Evolutionary conservation across 2,797 vertebrate species (phyloP).

Genomic region (Taenioides sp.): DNA sequence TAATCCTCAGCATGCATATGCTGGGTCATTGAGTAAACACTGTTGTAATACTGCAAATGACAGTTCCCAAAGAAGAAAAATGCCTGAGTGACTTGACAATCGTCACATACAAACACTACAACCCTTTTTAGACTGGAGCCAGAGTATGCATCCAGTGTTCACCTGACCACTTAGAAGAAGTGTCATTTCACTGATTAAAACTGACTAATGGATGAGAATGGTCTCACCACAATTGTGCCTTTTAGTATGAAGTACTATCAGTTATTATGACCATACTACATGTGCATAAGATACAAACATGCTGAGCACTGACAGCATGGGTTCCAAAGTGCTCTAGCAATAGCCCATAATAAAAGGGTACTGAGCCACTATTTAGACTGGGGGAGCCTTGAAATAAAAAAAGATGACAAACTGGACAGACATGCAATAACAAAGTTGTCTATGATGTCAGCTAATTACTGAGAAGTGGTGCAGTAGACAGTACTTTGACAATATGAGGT

Average conservation of each 20-base stretch:
- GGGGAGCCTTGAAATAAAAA: slow-evolving; percentile 19
- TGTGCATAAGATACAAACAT: not conserved
- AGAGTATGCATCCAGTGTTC: too few species aligned
- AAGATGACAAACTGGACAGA: slow-evolving; percentile 33
- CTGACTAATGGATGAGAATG: not conserved
- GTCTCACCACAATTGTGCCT: not conserved
- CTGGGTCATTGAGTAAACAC: slow-evolving; percentile 13
- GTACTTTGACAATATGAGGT: slow-evolving; percentile 34
- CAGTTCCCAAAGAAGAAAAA: slow-evolving; percentile 44
- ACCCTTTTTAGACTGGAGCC: slow-evolving; percentile 25
- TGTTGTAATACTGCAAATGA: slow-evolving; percentile 42
- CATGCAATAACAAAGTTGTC: slow-evolving; percentile 32
- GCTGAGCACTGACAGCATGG: slow-evolving; percentile 3
- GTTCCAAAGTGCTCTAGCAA: slow-evolving; percentile 24
- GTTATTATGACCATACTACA: not conserved
- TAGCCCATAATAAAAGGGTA: slow-evolving; percentile 40
- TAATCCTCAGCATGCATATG: not conserved
- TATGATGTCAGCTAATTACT: slow-evolving; percentile 47
- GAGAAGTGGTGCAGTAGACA: slow-evolving; percentile 21
- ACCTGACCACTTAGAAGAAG: not conserved
- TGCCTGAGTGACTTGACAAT: slow-evolving; percentile 36
- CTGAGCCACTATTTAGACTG: slow-evolving; percentile 37
- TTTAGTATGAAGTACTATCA: not conserved
- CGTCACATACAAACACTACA: slow-evolving; percentile 9
- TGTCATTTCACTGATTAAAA: not conserved